Evolutionary conservation across 2,113 vertebrate genomes (phyloP).

Genomic region (Centropristis striata): DNA sequence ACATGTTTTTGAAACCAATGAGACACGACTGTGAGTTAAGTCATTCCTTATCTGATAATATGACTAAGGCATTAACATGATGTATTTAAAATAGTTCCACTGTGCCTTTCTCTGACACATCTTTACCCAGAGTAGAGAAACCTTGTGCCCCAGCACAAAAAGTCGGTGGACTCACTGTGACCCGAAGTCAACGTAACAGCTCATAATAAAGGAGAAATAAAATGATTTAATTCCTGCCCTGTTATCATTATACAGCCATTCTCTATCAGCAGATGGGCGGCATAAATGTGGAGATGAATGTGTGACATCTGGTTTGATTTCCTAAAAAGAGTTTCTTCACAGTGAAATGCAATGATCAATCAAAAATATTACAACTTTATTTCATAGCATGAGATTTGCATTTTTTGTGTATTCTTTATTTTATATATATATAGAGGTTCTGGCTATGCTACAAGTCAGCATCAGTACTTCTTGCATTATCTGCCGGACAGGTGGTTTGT

Average conservation of each 20-base stretch:
- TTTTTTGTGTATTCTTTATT: not conserved
- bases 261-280: conserved; percentile 7
- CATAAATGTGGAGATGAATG: too few relatives aligned
- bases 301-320: conserved; percentile 23
- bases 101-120: not conserved
- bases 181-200: not conserved
- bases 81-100: not conserved
- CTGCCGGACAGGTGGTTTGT: not conserved
- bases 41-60: not conserved
- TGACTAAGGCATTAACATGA: not conserved
- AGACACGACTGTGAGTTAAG: not conserved
- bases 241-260: conserved; percentile 29
- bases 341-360: not conserved
- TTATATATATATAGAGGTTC: too few relatives aligned
- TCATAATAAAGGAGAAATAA: conserved; percentile 15
- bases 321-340: conserved; percentile 12
- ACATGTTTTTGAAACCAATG: conserved; percentile 11
- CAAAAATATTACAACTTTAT: not conserved
- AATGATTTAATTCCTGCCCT: conserved; percentile 6
- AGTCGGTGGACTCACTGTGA: conserved; percentile 3
- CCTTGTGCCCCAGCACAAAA: not conserved
- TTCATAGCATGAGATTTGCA: not conserved
- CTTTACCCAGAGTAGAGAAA: not conserved
- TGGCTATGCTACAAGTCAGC: not conserved
- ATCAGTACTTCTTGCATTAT: not conserved